Evolutionary conservation across 2,113 vertebrate species (phyloP).

Genomic region (Nesogale talazaci): DNA sequence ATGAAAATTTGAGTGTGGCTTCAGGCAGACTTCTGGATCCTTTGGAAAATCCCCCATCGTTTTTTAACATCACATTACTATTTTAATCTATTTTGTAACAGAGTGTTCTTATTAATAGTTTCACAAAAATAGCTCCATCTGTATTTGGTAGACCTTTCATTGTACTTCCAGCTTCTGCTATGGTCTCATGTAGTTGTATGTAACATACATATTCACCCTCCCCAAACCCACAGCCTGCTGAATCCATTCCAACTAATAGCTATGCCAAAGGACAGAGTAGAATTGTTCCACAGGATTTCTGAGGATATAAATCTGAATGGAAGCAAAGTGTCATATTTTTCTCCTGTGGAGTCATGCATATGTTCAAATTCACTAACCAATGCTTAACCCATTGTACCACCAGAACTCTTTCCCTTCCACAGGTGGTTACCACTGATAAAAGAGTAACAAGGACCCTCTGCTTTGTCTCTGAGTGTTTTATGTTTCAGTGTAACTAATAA

Average conservation of each 20-base stretch:
- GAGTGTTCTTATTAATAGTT: not conserved
- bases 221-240: no score
- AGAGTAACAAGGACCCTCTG: not conserved
- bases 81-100: constrained; percentile 3
- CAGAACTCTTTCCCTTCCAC: no score
- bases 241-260: no score
- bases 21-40: not conserved
- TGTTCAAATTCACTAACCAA: no score
- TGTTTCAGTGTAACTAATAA: not conserved
- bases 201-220: not conserved
- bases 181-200: not conserved
- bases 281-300: no score
- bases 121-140: not conserved
- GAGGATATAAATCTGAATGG: no score
- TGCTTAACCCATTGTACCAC: no score
- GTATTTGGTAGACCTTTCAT: not conserved
- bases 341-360: no score
- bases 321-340: no score
- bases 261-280: no score
- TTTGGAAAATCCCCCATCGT: not conserved
- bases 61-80: not conserved
- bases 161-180: not conserved
- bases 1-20: not conserved
- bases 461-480: not conserved
- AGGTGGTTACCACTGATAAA: not conserved